These are phyloP conservation scores for Aphelenchoides fujianensis DNA, from an alignment of 1,140 invertebrate genomes.

Conservation along the genomic window DNA sequence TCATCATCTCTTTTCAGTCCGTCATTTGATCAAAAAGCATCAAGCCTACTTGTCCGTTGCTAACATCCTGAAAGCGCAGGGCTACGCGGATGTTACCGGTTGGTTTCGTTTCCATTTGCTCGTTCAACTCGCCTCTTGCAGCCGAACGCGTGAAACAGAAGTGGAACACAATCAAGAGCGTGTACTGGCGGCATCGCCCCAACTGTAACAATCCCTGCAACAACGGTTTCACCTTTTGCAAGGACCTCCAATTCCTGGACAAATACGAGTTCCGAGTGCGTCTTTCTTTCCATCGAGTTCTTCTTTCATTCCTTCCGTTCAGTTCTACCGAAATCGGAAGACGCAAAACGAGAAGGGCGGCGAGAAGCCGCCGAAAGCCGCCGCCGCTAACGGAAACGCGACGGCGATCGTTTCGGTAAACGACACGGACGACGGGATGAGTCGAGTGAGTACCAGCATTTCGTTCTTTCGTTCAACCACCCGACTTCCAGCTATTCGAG, in stretches of 20 bases:
- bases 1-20: too few relatives aligned
- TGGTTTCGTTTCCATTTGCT: not conserved
- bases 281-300: not conserved
- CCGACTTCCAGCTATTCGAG: slow-evolving; percentile 7
- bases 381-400: slow-evolving; percentile 10
- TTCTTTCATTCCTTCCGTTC: slow-evolving; percentile 3
- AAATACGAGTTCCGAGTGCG: slow-evolving; percentile 6
- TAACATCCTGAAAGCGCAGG: slow-evolving; percentile 1
- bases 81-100: slow-evolving; percentile 11
- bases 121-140: not conserved
- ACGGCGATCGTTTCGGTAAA: slow-evolving; percentile 15
- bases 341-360: not conserved
- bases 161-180: slow-evolving; percentile 20
- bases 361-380: not conserved
- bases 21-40: slow-evolving; percentile 21
- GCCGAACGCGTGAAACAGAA: slow-evolving; percentile 19
- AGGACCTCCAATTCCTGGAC: slow-evolving; percentile 7
- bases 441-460: not conserved
- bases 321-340: slow-evolving; percentile 25
- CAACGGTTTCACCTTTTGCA: not conserved
- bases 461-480: not conserved
- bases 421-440: slow-evolving; percentile 15
- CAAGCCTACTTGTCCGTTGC: slow-evolving; percentile 12
- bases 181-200: slow-evolving; percentile 9
- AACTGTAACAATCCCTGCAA: slow-evolving; percentile 14